Percentiles rank a stretch among this genome's conserved stretches.
Evolutionary conservation across 2,888 invertebrate species (phyloP).

Genomic region (Theodoxus fluviatilis): DNA sequence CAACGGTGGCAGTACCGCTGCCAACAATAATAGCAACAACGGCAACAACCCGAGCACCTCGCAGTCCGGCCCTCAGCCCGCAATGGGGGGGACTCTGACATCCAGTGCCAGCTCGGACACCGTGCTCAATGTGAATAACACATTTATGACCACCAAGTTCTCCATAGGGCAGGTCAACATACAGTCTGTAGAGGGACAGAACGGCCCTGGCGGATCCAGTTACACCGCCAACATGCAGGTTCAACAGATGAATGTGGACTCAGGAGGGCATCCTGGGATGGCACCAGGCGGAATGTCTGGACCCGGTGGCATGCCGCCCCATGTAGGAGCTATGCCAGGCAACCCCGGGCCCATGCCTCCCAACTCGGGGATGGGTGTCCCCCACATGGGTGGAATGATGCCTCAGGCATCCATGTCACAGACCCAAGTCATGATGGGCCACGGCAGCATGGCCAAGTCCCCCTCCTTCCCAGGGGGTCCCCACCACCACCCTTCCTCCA

Average conservation of each 20-base stretch:
- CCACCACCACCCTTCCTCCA: neutral
- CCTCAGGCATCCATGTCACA: conserved; percentile 35
- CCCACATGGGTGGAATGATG: no score
- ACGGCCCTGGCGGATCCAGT: conserved; percentile 35
- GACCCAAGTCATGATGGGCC: conserved; percentile 33
- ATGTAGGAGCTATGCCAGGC: conserved; percentile 22
- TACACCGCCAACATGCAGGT: conserved; percentile 56
- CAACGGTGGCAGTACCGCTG: neutral
- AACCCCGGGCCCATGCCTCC: conserved; percentile 27
- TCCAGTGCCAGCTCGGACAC: no score
- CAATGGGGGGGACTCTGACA: no score
- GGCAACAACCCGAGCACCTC: conserved; percentile 27
- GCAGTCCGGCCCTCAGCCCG: conserved; percentile 27
- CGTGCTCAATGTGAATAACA: conserved; percentile 68
- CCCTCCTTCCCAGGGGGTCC: no score
- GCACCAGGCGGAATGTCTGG: neutral
- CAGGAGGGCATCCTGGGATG: neutral
- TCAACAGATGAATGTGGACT: conserved; percentile 51
- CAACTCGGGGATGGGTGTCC: no score
- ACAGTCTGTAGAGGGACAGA: conserved; percentile 61
- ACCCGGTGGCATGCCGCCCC: conserved; percentile 30
- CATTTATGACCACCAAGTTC: conserved; percentile 68
- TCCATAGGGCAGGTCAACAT: conserved; percentile 69
- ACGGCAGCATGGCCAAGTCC: conserved; percentile 21
- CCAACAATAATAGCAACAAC: conserved; percentile 28